Evolutionary conservation across 2,888 invertebrate genomes (phyloP).

Genomic region (Heliconius ethilla): DNA sequence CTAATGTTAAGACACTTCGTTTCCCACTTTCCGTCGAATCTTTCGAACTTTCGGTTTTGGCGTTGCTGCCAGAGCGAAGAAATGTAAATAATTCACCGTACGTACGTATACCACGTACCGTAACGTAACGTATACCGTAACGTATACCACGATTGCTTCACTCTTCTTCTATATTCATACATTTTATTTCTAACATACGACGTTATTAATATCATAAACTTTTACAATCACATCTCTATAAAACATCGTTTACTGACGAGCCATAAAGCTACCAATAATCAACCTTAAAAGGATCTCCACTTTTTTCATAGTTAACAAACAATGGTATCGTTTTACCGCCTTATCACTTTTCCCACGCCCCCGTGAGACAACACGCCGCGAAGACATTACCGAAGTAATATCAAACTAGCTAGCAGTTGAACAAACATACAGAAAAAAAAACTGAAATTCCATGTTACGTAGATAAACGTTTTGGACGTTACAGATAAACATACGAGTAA

Average conservation of each 20-base stretch:
- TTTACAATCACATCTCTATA: background rate
- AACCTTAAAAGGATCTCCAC: background rate
- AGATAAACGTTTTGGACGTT: conserved; percentile 17
- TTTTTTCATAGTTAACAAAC: conserved; percentile 32
- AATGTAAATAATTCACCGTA: too few relatives aligned
- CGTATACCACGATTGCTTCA: too few relatives aligned
- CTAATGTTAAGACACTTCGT: too few relatives aligned
- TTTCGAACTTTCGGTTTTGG: too few relatives aligned
- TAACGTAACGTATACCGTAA: too few relatives aligned
- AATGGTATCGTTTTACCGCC: conserved; percentile 49
- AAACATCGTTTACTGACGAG: background rate
- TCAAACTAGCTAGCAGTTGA: conserved; percentile 19
- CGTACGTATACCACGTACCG: too few relatives aligned
- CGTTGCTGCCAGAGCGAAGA: too few relatives aligned
- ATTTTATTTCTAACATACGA: background rate
- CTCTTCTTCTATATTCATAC: background rate
- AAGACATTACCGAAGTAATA: conserved; percentile 22
- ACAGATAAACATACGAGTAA: conserved; percentile 23
- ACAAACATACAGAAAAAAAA: conserved; percentile 26
- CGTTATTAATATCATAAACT: background rate
- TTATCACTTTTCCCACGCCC: conserved; percentile 52
- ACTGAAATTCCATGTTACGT: conserved; percentile 1
- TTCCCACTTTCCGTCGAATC: too few relatives aligned
- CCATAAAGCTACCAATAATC: background rate
- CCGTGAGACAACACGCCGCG: conserved; percentile 46